phyloP scores from a whole-genome alignment of 2,113 vertebrate species.

The Mohoua ochrocephala region DNA sequence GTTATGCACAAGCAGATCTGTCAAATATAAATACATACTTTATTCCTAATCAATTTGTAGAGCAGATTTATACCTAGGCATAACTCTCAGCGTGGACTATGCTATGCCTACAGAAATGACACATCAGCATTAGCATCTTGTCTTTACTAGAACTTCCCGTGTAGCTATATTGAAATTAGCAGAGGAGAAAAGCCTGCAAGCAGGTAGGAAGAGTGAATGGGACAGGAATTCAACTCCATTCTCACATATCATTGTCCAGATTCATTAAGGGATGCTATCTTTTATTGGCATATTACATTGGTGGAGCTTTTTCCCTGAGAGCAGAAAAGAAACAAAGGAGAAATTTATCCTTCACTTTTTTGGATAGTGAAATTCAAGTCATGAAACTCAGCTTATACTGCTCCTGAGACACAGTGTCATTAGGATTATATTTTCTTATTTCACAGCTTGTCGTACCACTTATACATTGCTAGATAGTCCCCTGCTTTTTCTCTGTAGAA shows the following conservation, averaged over 20 bases:
- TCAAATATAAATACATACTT: background rate
- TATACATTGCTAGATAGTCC: background rate
- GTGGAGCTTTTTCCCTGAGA: background rate
- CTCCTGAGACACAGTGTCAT: rapidly evolving
- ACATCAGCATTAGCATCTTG: background rate
- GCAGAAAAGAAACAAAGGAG: background rate
- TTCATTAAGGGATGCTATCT: background rate
- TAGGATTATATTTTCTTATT: background rate
- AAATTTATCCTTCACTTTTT: background rate
- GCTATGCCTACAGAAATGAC: background rate
- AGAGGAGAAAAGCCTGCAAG: background rate
- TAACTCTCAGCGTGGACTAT: background rate
- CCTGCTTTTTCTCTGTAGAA: background rate
- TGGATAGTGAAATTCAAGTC: background rate
- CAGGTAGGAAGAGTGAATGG: background rate
- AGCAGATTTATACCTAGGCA: background rate
- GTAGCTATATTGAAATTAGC: background rate
- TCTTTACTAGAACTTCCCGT: background rate
- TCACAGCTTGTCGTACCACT: background rate
- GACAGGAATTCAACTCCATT: background rate
- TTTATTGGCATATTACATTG: background rate
- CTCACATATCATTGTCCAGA: background rate
- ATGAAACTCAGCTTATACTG: background rate
- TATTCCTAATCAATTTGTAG: background rate
- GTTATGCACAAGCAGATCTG: background rate